Conservation (phyloP, 2,797 vertebrate genomes). For the Gobionotothen gibberifrons region DNA sequence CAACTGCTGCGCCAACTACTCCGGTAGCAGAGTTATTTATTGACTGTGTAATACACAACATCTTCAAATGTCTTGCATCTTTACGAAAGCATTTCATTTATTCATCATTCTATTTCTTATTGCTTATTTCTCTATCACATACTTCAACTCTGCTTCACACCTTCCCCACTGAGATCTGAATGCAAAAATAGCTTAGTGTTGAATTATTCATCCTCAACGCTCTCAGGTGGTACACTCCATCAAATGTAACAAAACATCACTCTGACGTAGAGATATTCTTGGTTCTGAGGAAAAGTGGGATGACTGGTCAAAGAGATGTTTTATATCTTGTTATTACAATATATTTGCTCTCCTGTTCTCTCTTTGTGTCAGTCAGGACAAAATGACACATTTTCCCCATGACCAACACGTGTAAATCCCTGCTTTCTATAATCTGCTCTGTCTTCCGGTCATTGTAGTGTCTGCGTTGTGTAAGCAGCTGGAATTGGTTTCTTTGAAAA, state of each 20-base stretch:
- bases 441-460: slow-evolving; percentile 4
- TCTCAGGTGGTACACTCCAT: slow-evolving; percentile 37
- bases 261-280: neutral
- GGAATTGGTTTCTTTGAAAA: slow-evolving; percentile 53
- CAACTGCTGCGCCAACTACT: neutral
- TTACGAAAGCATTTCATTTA: neutral
- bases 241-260: slow-evolving; percentile 10
- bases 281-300: neutral
- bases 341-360: neutral
- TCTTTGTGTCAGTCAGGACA: neutral
- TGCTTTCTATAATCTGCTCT: slow-evolving; percentile 18
- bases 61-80: neutral
- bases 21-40: no score
- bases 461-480: slow-evolving; percentile 42
- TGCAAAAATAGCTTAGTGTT: slow-evolving; percentile 52
- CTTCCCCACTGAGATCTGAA: slow-evolving; percentile 19
- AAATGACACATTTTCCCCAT: slow-evolving; percentile 1
- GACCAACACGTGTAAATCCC: slow-evolving; percentile 18
- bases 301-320: neutral
- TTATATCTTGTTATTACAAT: neutral
- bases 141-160: slow-evolving; percentile 18
- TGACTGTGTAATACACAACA: neutral
- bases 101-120: neutral
- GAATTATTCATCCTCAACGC: slow-evolving; percentile 66
- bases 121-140: slow-evolving; percentile 14